These are phyloP conservation scores for Rhyacophila evoluta DNA, from an alignment of 2,888 invertebrate species.

Conservation along the genomic window DNA sequence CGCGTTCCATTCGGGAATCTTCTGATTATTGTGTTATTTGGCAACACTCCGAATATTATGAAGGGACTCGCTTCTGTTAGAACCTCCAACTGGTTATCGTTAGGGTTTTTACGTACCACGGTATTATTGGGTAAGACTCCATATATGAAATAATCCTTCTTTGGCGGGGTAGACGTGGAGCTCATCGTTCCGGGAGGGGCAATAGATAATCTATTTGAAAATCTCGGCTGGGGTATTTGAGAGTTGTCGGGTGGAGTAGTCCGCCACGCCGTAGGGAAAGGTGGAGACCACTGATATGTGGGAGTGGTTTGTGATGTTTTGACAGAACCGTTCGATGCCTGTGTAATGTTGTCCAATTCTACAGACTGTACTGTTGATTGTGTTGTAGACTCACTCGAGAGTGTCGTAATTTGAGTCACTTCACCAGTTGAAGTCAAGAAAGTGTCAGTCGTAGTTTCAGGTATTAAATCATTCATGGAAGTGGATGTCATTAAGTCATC, in stretches of 20 bases:
- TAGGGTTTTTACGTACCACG: slow-evolving; percentile 80
- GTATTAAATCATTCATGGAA: not conserved
- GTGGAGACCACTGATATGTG: slow-evolving; percentile 48
- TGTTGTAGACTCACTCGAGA: not conserved
- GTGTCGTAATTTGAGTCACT: slow-evolving; percentile 3
- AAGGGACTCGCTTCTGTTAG: slow-evolving; percentile 79
- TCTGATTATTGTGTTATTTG: slow-evolving; percentile 82
- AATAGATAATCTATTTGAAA: slow-evolving; percentile 55
- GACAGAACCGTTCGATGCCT: not conserved
- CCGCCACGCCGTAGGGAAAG: slow-evolving; percentile 50
- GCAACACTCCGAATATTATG: slow-evolving; percentile 81
- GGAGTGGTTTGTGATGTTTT: slow-evolving; percentile 47
- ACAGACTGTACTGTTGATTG: not conserved
- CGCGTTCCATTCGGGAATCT: slow-evolving; percentile 85
- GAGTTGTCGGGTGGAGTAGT: slow-evolving; percentile 34
- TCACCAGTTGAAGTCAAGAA: not conserved
- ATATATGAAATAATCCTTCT: slow-evolving; percentile 79
- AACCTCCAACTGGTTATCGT: slow-evolving; percentile 74
- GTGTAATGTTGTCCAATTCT: slow-evolving; percentile 26
- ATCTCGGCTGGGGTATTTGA: slow-evolving; percentile 42
- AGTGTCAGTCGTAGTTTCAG: not conserved
- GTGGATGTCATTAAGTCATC: slow-evolving; percentile 1
- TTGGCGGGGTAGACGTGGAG: slow-evolving; percentile 61
- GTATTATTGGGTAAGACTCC: slow-evolving; percentile 84
- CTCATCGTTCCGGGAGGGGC: slow-evolving; percentile 52